Percentiles rank a stretch among this genome's conserved stretches.
These are phyloP conservation scores for Gymnoscopelus braueri DNA, from an alignment of 2,797 vertebrate species.

Conservation along the genomic window DNA sequence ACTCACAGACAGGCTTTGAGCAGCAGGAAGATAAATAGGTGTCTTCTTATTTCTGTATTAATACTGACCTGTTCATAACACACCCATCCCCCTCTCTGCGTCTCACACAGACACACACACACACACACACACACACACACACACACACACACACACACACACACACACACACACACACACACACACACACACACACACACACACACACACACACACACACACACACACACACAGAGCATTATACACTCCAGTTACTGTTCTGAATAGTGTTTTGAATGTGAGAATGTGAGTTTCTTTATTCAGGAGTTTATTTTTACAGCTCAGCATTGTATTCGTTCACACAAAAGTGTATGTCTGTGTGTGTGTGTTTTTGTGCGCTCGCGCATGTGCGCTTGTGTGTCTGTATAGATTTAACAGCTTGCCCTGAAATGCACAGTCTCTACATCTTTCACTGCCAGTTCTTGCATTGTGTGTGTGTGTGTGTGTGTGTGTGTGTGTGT, in stretches of 20 bases:
- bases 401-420: not conserved
- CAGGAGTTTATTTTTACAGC: conserved; percentile 15
- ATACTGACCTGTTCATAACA: no score
- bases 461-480: no score
- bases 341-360: not conserved
- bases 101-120: not conserved
- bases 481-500: no score
- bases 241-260: conserved; percentile 16
- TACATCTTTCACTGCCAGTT: no score
- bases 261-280: not conserved
- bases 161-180: no score
- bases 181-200: not conserved
- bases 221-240: conserved; percentile 11
- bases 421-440: no score
- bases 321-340: conserved; percentile 14
- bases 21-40: no score
- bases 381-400: no score
- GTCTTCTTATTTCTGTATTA: no score
- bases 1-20: no score
- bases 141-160: no score
- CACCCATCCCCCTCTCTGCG: not conserved
- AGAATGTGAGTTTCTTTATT: conserved; percentile 9
- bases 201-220: conserved; percentile 14
- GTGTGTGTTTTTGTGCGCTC: no score
- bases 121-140: not conserved